Evolutionary conservation across 1,140 invertebrate genomes (phyloP).

Genomic region (Aphaenogaster ashmeadi): DNA sequence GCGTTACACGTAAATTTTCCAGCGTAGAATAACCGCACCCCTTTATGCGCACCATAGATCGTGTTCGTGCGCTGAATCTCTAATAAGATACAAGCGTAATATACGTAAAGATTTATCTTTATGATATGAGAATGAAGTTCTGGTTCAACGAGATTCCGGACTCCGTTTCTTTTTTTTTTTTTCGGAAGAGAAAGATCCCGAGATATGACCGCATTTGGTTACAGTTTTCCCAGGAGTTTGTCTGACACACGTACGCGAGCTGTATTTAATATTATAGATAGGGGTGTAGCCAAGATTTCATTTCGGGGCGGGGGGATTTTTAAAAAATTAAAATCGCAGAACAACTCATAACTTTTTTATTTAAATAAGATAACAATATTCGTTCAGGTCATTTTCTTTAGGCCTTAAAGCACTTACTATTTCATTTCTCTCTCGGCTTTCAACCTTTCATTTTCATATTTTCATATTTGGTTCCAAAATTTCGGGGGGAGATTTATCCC

Average conservation of each 20-base stretch:
- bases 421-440: too few species aligned
- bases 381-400: too few species aligned
- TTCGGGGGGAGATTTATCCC: too few species aligned
- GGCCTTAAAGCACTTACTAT: too few species aligned
- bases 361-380: too few species aligned
- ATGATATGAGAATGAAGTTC: neutral
- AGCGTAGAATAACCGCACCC: neutral
- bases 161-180: neutral
- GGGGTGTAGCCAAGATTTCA: too few species aligned
- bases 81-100: slow-evolving; percentile 14
- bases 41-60: slow-evolving; percentile 34
- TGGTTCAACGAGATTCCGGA: neutral
- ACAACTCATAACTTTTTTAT: too few species aligned
- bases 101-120: slow-evolving; percentile 20
- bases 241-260: neutral
- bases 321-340: too few species aligned
- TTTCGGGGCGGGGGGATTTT: too few species aligned
- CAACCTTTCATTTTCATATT: too few species aligned
- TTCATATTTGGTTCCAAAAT: too few species aligned
- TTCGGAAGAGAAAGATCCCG: neutral
- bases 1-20: slow-evolving; percentile 46
- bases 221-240: neutral
- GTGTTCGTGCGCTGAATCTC: slow-evolving; percentile 27
- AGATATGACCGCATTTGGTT: neutral
- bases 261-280: neutral